Conservation (phyloP, 2,797 vertebrate species). For the Poliocrania exsul region DNA sequence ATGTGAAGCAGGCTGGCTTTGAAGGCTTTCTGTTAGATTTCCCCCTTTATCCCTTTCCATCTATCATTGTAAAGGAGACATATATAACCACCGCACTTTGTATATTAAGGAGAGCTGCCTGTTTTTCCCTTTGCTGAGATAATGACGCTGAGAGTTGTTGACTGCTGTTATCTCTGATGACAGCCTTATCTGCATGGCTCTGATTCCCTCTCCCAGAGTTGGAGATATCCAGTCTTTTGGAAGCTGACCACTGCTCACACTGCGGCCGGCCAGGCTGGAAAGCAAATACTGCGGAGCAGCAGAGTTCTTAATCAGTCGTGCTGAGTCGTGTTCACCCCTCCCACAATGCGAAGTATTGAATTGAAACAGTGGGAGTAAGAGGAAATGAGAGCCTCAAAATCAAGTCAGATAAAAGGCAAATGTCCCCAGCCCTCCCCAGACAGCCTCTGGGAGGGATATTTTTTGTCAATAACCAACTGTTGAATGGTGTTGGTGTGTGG, state of each 20-base stretch:
- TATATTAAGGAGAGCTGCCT: slow-evolving; percentile 70
- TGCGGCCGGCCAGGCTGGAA: not conserved
- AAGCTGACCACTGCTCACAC: slow-evolving; percentile 67
- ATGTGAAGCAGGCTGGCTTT: slow-evolving; percentile 63
- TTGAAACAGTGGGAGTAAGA: not conserved
- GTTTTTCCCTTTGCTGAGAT: slow-evolving; percentile 72
- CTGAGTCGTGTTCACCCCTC: not conserved
- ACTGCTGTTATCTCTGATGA: slow-evolving; percentile 78
- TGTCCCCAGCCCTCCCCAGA: not conserved
- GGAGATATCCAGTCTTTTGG: slow-evolving; percentile 68
- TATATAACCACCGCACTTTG: slow-evolving; percentile 70
- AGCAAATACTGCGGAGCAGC: not conserved
- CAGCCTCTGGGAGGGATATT: not conserved
- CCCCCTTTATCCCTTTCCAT: slow-evolving; percentile 65
- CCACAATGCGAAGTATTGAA: not conserved
- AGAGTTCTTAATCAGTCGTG: not conserved
- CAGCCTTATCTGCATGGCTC: slow-evolving; percentile 79
- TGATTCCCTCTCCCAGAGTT: slow-evolving; percentile 67
- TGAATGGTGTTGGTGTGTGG: not conserved
- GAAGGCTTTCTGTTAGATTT: slow-evolving; percentile 66
- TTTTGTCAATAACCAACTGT: not conserved
- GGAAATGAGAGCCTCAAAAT: not conserved
- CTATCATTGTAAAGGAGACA: slow-evolving; percentile 75
- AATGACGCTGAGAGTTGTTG: slow-evolving; percentile 75
- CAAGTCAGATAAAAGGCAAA: not conserved